A percentile compares a stretch with the other conserved stretches of the same genome.
Evolutionary conservation across 2,888 invertebrate genomes (phyloP).

Genomic region (Belgica antarctica): DNA sequence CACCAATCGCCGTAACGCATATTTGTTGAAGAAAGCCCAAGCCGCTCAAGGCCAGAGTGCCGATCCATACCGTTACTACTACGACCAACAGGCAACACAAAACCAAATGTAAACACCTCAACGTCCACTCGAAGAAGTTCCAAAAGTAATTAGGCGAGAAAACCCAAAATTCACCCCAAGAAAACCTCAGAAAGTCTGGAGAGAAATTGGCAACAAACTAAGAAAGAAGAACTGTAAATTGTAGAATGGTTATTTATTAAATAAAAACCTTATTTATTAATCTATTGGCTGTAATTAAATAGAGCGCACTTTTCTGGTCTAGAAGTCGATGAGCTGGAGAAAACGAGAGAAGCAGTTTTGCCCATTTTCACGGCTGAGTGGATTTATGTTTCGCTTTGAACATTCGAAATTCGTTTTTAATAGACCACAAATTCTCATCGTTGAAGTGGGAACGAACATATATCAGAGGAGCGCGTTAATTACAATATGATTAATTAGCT

Average conservation of each 20-base stretch:
- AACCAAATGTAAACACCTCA: slow-evolving; percentile 8
- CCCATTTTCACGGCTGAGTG: slow-evolving; percentile 18
- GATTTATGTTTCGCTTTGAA: slow-evolving; percentile 24
- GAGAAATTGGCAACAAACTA: neutral
- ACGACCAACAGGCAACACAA: slow-evolving; percentile 50
- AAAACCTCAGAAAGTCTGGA: slow-evolving; percentile 12
- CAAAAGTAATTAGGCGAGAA: neutral
- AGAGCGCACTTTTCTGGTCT: neutral
- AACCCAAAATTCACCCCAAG: neutral
- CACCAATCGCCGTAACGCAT: slow-evolving; percentile 65
- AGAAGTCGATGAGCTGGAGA: neutral
- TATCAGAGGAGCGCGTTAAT: slow-evolving; percentile 18
- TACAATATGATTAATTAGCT: slow-evolving; percentile 41
- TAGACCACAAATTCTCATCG: neutral
- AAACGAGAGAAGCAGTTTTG: neutral
- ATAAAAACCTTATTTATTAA: slow-evolving; percentile 39
- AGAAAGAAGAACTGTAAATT: slow-evolving; percentile 15
- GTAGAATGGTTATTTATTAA: slow-evolving; percentile 24
- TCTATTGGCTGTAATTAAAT: slow-evolving; percentile 1
- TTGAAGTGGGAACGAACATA: neutral
- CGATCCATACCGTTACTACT: slow-evolving; percentile 63
- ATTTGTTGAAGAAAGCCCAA: slow-evolving; percentile 50
- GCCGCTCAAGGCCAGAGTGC: slow-evolving; percentile 52
- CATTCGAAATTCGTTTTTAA: neutral
- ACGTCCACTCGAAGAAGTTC: neutral